Base-by-base conservation (phyloP, 2,797 vertebrate genomes). In the Sebastes steindachneri region DNA sequence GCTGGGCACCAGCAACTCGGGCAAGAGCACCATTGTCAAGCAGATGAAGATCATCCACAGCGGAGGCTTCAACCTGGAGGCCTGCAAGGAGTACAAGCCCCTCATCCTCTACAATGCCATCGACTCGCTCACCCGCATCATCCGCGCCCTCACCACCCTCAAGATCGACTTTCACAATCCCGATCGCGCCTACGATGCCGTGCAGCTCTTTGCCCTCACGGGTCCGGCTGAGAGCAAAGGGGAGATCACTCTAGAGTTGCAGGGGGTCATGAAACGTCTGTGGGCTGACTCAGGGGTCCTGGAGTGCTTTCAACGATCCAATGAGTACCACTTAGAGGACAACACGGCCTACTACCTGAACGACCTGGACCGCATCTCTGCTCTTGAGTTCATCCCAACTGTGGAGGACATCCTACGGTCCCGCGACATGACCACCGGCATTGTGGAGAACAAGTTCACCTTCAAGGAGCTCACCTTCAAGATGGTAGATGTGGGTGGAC, bases 381-480 rank as follows among this genome's bases (percentile, higher is more conserved):
- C 98, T 0, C 81, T 93, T 1, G 98, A 99, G 92, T 99, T 96
- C 89, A 98, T 99, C 93, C 99, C 99, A 31, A 99, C 99, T 0
- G 98, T 99, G 1, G 99, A 99, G 95, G 99, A 99, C 91, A 99
- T 99, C 93, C 95, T 99, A 53, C 96, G 99, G 51, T 99, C 99
- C 73, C 97, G 99, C 48, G 99, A 99, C 95, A 99, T 99, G 99
- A 99, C 99, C 90, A 99, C 99, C 0, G 99, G 99, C 90, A 99
- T 99, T 45, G 99, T 99, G 93, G 99, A 99, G 95, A 99, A 99
- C 95, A 99, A 99, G 94, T 99, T 99, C 95, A 99, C 99, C 91
- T 99, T 99, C 96, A 99, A 99, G 94, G 99, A 99, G 96, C 98
- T 99, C 92, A 99, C 99, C 83, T 99, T 99, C 96, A 99, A 99